Conservation (phyloP, 2,888 invertebrate genomes). For the Xestia xanthographa region DNA sequence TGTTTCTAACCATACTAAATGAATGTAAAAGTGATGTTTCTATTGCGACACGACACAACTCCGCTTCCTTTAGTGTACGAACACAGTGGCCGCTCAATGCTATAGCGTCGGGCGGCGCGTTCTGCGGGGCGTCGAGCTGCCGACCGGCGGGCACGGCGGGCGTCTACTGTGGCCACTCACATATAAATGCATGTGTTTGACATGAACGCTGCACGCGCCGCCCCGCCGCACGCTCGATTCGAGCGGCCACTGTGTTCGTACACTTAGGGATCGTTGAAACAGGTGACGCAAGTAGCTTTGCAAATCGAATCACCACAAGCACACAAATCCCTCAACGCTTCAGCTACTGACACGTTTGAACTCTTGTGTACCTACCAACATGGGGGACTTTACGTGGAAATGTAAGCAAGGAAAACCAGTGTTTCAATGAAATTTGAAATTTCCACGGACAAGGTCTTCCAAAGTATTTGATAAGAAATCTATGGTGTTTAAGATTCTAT, state of each 20-base stretch:
- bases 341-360: conserved; percentile 30
- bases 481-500: not conserved
- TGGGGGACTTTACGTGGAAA: conserved; percentile 12
- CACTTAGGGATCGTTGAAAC: not conserved
- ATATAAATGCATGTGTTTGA: too few species aligned
- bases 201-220: too few species aligned
- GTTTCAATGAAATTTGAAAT: not conserved
- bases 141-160: too few species aligned
- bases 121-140: too few species aligned
- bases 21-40: not conserved
- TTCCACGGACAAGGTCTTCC: not conserved
- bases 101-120: too few species aligned
- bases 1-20: not conserved
- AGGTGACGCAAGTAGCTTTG: not conserved
- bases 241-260: too few species aligned
- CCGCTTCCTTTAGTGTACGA: too few species aligned
- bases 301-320: not conserved
- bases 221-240: too few species aligned
- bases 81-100: too few species aligned
- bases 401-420: not conserved
- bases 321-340: conserved; percentile 37
- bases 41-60: not conserved
- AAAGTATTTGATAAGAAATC: not conserved
- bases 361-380: not conserved
- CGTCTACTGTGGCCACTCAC: too few species aligned